Evolutionary conservation across 2,888 invertebrate genomes (phyloP), one percentile per base, ranked within the genome.

Genomic region (Chrysodeixis includens): DNA sequence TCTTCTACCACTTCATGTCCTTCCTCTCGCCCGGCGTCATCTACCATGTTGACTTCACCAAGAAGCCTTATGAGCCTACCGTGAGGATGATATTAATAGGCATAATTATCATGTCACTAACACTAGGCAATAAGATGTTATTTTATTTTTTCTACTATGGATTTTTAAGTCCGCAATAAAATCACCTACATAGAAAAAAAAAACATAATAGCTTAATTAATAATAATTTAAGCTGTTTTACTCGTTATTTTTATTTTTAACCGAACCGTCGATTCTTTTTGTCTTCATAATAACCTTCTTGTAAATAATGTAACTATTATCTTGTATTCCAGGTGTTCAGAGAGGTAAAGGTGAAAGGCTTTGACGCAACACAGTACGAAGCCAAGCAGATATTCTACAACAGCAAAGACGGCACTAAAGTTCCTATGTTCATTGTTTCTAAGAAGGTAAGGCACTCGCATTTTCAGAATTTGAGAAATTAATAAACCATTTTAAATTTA

Each of bases 401-500:
- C 1, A 98, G 99, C 92, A 98, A 98, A 92, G 99, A 99, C 92
- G 98, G 98, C 82, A 98, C 98, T 18, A 97, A 97, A 94, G 96
- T 99, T 81, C 99, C 99, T 20, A 99, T 99, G 99, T 99, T 99
- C 91, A 97, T 99, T 74, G 97, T 98, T 64, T 96, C 97, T 72
- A 97, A 97, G 90, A 97, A 97, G 95, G 97, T 97, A 92, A 84
- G 58, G 4, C 62, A 20, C 46, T n/a, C n/a, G n/a, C n/a, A n/a
- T n/a, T n/a, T n/a, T n/a, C n/a, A n/a, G n/a, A n/a, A n/a, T n/a
- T n/a, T n/a, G n/a, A n/a, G n/a, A n/a, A n/a, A n/a, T n/a, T n/a
- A n/a, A n/a, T n/a, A n/a, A n/a, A n/a, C n/a, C n/a, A n/a, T n/a
- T n/a, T n/a, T n/a, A n/a, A n/a, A n/a, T n/a, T n/a, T n/a, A n/a